Evolutionary conservation across 2,888 invertebrate genomes (phyloP), one percentile per base, ranked within the genome.

Genomic region (Morpho deidamia): DNA sequence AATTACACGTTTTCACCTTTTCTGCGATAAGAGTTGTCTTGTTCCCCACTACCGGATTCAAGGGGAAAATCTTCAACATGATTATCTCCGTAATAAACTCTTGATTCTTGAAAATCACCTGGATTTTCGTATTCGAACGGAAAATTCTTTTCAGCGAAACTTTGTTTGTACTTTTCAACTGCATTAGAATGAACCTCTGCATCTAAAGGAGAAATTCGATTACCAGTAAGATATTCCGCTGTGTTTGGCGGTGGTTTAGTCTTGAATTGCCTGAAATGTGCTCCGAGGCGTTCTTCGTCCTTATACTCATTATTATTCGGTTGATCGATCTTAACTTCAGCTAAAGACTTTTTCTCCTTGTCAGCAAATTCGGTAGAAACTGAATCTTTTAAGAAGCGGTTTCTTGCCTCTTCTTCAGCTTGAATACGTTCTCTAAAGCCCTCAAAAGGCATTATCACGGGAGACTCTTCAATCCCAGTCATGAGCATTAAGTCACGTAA

Each of bases 1-100:
- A 23, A 1, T 23, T 23, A 23, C 2, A 23, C 23, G 23, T 23
- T 23, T 41, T 62, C 76, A 87, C 87, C 86, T 79, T 83, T 84
- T 11, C 69, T 51, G 52, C 77, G 74, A 59, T 75, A 81, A 7
- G 78, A 70, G 62, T 23, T 23, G 23, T 83, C 82, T 14, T 76
- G 65, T 62, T 90, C 87, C 2, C 87, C 88, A 63, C 86, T 90
- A 8, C 87, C 90, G 47, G 76, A 63, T 49, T 90, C 90, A 45
- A 81, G 72, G 2, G 80, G 72, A 42, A 77, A 73, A 47, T 85
- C 88, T 40, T 85, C 88, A n/a, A 75, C 58, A n/a, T 78, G 81
- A 38, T 88, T 90, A 68, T 91, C 91, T 55, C 91, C 91, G 46
- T 83, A 82, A 65, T 92, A 92, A 62, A 92, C 90, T 51, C 92